These are phyloP conservation scores for Cyanistes caeruleus DNA, from an alignment of 2,113 vertebrate species.

Conservation along the genomic window DNA sequence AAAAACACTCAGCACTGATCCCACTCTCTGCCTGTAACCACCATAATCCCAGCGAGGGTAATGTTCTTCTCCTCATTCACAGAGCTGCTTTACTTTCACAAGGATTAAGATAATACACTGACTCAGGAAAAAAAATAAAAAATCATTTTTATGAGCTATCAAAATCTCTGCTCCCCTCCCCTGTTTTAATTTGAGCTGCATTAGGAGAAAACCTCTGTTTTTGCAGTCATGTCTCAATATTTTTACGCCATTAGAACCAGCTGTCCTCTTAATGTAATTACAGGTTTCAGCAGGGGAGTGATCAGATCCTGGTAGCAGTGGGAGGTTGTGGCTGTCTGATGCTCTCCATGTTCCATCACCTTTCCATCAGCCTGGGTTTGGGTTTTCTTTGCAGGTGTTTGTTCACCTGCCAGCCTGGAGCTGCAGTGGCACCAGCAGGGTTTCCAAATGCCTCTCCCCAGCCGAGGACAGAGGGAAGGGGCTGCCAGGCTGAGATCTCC, in stretches of 20 bases:
- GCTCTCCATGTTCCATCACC: not conserved
- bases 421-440: not conserved
- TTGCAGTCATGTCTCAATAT: constrained; percentile 4
- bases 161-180: not conserved
- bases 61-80: not conserved
- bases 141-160: not conserved
- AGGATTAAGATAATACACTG: not conserved
- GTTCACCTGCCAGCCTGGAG: not conserved
- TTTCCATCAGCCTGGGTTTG: not conserved
- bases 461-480: not conserved
- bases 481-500: not conserved
- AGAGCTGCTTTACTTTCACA: not conserved
- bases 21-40: not conserved
- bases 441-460: not conserved
- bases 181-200: not conserved
- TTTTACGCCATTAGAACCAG: constrained; percentile 34
- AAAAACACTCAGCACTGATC: not conserved
- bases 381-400: not conserved
- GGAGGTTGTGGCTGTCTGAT: not conserved
- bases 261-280: constrained; percentile 48
- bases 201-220: not conserved
- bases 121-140: not conserved
- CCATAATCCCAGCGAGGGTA: rapidly evolving
- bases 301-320: not conserved
- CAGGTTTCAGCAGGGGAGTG: not conserved